Percentiles rank a stretch among this genome's conserved stretches.
These are phyloP conservation scores for Furcula furcula DNA, from an alignment of 2,888 invertebrate genomes.

Conservation along the genomic window DNA sequence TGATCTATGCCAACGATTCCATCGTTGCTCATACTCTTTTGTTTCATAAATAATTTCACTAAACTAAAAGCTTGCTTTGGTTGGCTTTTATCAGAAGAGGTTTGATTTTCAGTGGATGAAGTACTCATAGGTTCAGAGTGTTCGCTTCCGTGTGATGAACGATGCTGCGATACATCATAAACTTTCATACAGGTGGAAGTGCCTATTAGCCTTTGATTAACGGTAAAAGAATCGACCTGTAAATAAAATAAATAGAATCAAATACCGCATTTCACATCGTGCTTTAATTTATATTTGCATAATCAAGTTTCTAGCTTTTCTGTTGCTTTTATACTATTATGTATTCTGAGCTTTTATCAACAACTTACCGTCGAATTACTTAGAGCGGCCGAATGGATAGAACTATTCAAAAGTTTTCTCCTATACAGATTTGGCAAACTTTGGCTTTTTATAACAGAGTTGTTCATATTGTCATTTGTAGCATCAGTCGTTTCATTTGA, in stretches of 20 bases:
- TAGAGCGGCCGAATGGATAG: constrained; percentile 78
- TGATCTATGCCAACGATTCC: constrained; percentile 89
- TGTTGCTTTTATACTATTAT: no score
- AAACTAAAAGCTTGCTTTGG: constrained; percentile 89
- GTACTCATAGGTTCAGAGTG: constrained; percentile 79
- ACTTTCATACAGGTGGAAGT: constrained; percentile 74
- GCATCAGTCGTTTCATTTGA: constrained; percentile 77
- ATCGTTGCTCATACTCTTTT: constrained; percentile 91
- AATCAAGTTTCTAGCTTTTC: no score
- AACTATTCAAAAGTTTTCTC: constrained; percentile 77
- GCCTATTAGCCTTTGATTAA: constrained; percentile 69
- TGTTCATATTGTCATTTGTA: constrained; percentile 78
- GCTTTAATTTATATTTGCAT: not conserved
- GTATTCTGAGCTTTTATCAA: no score
- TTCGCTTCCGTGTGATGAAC: constrained; percentile 67
- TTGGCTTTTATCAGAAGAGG: constrained; percentile 74
- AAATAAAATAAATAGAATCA: constrained; percentile 29
- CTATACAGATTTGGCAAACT: constrained; percentile 89
- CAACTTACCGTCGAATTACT: constrained; percentile 87
- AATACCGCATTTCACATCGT: not conserved
- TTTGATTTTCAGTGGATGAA: constrained; percentile 75
- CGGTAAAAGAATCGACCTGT: constrained; percentile 76
- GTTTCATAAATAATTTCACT: constrained; percentile 94
- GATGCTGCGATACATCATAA: constrained; percentile 72
- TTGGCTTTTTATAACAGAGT: constrained; percentile 86